These are phyloP conservation scores for Eidolon helvum DNA, from an alignment of 2,113 vertebrate species.

Conservation along the genomic window DNA sequence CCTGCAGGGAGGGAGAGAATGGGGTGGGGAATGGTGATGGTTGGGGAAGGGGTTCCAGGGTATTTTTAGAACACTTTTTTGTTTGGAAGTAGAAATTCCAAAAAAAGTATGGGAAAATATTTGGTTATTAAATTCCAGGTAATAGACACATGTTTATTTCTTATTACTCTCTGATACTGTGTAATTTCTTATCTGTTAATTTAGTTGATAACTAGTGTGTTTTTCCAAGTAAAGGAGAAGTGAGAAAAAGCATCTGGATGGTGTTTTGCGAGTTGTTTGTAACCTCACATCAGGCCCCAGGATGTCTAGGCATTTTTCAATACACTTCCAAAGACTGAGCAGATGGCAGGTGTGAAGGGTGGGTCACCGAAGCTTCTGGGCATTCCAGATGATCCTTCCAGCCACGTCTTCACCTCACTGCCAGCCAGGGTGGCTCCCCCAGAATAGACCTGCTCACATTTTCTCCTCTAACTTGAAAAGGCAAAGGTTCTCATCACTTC, in stretches of 20 bases:
- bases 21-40: too few relatives aligned
- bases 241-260: not conserved
- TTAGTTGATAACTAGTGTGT: not conserved
- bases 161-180: not conserved
- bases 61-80: not conserved
- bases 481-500: not conserved
- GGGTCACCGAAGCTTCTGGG: not conserved
- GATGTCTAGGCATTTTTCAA: fast-evolving
- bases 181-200: not conserved
- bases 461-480: conserved; percentile 1
- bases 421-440: not conserved
- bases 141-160: not conserved
- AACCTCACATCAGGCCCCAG: too few relatives aligned
- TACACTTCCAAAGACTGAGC: fast-evolving
- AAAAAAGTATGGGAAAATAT: not conserved
- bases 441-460: not conserved
- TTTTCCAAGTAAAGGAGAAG: not conserved
- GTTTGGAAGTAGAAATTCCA: not conserved
- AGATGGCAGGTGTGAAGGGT: not conserved
- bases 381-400: not conserved
- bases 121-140: not conserved
- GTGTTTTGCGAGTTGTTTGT: not conserved
- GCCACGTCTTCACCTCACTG: fast-evolving
- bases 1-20: too few relatives aligned
- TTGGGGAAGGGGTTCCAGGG: not conserved